A percentile compares a stretch with the other conserved stretches of the same genome.
phyloP scores from a whole-genome alignment of 2,888 invertebrate genomes.

The Lochmaea capreae region DNA sequence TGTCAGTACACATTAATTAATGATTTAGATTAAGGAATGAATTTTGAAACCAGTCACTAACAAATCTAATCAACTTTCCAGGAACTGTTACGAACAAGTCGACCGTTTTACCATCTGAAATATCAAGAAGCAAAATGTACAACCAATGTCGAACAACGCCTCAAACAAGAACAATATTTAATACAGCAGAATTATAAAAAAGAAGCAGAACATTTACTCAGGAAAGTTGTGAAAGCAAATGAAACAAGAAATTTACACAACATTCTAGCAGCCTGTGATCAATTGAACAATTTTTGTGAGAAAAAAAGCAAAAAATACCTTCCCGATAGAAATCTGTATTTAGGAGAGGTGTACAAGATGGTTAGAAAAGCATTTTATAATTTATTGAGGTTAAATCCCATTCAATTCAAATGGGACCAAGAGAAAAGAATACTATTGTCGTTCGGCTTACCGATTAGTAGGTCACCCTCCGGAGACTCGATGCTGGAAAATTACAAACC shows the following conservation, averaged over 20 bases:
- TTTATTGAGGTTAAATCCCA: constrained; percentile 60
- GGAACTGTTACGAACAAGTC: constrained; percentile 63
- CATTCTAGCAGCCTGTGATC: constrained; percentile 60
- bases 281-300: constrained; percentile 64
- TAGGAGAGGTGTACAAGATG: constrained; percentile 62
- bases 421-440: constrained; percentile 57
- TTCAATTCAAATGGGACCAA: constrained; percentile 52
- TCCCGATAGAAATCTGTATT: constrained; percentile 62
- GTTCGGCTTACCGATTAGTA: constrained; percentile 58
- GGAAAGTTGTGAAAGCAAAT: constrained; percentile 57
- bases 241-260: constrained; percentile 43
- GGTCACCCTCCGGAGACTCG: constrained; percentile 61
- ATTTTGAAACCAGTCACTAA: too few relatives aligned
- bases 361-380: constrained; percentile 64
- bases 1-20: too few relatives aligned
- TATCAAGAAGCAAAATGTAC: constrained; percentile 60
- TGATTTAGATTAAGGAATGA: too few relatives aligned
- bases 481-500: constrained; percentile 49
- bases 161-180: constrained; percentile 56
- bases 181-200: constrained; percentile 58
- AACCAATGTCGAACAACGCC: constrained; percentile 57
- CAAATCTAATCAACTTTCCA: constrained; percentile 38
- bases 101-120: constrained; percentile 65
- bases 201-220: constrained; percentile 62
- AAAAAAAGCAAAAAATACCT: constrained; percentile 61